Evolutionary conservation across 2,113 vertebrate genomes (phyloP), one percentile per base, ranked within the genome.

Genomic region (Gorsachius goisagi): DNA sequence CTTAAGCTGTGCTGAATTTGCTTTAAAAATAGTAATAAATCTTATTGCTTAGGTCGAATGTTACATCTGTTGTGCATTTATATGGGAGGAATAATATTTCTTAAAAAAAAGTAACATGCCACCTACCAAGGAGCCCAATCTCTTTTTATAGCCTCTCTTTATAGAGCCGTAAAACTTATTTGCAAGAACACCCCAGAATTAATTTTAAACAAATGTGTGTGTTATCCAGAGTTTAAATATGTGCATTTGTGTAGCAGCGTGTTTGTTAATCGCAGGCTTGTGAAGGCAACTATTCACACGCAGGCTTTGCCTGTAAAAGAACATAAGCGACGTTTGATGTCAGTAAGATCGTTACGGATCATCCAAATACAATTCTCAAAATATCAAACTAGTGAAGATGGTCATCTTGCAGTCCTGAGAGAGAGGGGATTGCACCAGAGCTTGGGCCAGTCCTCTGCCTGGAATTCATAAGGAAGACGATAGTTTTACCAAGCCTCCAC

Each of bases 41-140:
- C 85, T 93, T 77, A 82, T 12, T 95, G 66, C 77, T 89, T 93
- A 95, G 96, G 96, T 95, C 5, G 0, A 95, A 60, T 92, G 92
- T 95, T 97, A 91, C 97, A 95, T 97, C 94, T 97, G 94, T 91
- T 95, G 95, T 91, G 92, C 89, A 80, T 97, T 96, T 97, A 62
- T 92, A 84, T 79, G 73, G 77, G 58, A 95, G 83, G 66, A 97
- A 76, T 85, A 93, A 75, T 86, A 92, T 72, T 91, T 90, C 88
- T 90, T 82, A 3, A 45, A 89, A 93, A 96, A 92, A 76, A 33
- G 77, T 84, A 79, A 67, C 80, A 22, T 88, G 84, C 87, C 89
- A 93, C 94, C 86, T 96, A 89, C 74, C 81, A 44, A 63, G 91
- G 72, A 89, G 21, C 84, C 32, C 69, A 59, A 15, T 88, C 49